Evolutionary conservation across 2,888 invertebrate genomes (phyloP).

Genomic region (Steinernema scapterisci): DNA sequence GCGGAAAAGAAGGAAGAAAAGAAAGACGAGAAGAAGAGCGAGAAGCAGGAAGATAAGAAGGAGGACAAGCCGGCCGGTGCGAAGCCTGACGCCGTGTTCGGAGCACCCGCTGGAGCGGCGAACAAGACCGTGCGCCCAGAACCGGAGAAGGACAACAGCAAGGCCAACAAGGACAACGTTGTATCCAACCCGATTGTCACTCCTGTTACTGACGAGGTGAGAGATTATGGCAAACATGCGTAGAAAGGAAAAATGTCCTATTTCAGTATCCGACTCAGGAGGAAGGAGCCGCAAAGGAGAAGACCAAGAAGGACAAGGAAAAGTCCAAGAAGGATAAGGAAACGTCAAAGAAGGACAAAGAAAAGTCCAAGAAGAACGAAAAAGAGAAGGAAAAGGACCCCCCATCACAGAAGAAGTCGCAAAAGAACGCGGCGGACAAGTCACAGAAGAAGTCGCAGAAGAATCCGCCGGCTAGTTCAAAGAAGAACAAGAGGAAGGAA

Average conservation of each 20-base stretch:
- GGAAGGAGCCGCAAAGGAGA: background rate
- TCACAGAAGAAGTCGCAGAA: no score
- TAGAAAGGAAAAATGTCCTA: background rate
- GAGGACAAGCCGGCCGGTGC: background rate
- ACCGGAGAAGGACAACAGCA: slow-evolving; percentile 6
- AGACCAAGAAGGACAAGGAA: background rate
- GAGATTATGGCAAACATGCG: background rate
- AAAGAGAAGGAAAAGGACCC: background rate
- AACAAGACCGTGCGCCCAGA: background rate
- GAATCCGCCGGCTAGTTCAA: no score
- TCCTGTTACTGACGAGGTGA: slow-evolving; percentile 12
- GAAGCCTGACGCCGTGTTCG: background rate
- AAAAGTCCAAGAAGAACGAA: background rate
- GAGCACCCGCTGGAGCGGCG: background rate
- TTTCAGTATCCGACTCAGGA: slow-evolving; percentile 14
- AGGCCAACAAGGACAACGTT: slow-evolving; percentile 5
- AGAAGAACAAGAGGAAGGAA: background rate
- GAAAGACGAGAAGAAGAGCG: background rate
- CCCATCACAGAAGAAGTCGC: no score
- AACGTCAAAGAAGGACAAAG: background rate
- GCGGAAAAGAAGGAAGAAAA: background rate
- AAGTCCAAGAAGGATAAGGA: background rate
- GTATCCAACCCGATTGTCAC: slow-evolving; percentile 23
- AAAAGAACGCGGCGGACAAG: no score
- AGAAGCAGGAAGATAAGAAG: background rate